Evolutionary conservation across 2,113 vertebrate genomes (phyloP), one percentile per base, ranked within the genome.

Genomic region (Cathartes aura): DNA sequence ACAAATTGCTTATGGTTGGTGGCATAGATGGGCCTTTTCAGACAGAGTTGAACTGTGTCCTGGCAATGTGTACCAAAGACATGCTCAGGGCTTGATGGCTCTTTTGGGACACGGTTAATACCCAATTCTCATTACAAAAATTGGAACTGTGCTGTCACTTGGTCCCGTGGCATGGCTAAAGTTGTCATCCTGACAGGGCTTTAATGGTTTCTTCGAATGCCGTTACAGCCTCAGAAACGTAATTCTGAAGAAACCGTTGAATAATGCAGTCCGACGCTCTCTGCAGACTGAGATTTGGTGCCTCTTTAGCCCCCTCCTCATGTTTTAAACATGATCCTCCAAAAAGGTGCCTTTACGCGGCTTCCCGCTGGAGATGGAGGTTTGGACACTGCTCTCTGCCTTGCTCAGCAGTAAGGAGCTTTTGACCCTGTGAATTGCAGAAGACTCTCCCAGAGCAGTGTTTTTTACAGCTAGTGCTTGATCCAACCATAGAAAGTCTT

Each of bases 161-260:
- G 0, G n/a, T 83, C 86, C 89, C 80, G 66, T 55, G 45, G 90
- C 72, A 0, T 32, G 89, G 83, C 86, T 84, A 1, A 59, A 90
- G 89, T 83, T 94, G 71, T 93, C 92, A 89, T n/a, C 86, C 93
- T 94, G 90, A 75, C 89, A 71, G 74, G 74, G 16, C 82, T 94
- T 55, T 89, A 82, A 94, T 90, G 64, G 73, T 8, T 91, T 76
- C 71, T 81, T 74, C 1, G 0, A 75, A 56, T 75, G 81, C 83
- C 15, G 6, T 17, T 68, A 23, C 55, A 82, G 94, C 89, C 82
- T 92, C 95, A 71, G 67, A 45, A 93, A 76, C 0, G 0, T 40
- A 53, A 63, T 12, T 42, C 79, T 89, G 67, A 63, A 80, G 88
- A 73, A 93, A 32, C 48, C 70, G 27, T 1, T 95, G 94, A 92